Base-by-base conservation (phyloP, 1,140 invertebrate genomes). In the Aphelenchoides fujianensis region DNA sequence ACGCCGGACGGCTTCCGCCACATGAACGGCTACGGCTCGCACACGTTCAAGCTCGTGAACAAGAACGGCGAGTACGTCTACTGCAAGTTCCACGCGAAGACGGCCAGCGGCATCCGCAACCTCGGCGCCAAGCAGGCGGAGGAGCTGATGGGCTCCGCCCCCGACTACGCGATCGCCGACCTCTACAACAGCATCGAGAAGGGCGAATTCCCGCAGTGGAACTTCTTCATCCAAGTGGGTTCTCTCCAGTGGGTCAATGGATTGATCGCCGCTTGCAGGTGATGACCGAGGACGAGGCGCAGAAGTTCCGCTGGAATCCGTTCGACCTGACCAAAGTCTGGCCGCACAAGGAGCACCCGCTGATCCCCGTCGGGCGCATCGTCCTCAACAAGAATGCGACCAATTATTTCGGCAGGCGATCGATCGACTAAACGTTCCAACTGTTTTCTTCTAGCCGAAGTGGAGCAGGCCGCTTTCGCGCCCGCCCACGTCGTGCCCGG, bases 1-100 rank as follows among this genome's bases (percentile, higher is more conserved):
- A 94, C 92, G 71, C 94, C 94, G n/a, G 91, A 95, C 84, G 93
- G 93, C n/a, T 77, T 52, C 53, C 89, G 92, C 69, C 89, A 92
- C 82, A 97, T 97, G 94, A 92, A 97, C 84, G 93, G 94, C 27
- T 97, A 94, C 85, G 93, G 93, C 0, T 94, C 92, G 3, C 94
- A 97, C 85, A 96, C 94, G 2, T 97, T 94, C 84, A 95, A 95
- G 84, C 83, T 96, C 66, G 89, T 96, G 1, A 95, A 97, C 86
- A 88, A 87, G 12, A 86, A 91, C 66, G 89, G 90, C 2, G 89
- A 92, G 69, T 85, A 89, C 9, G 87, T 92, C 59, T 97, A 92
- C 85, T 92, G 91, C 73, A 97, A 96, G 88, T 97, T 96, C 88
- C 93, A 95, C 83, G 91, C 90, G 66, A 79, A 91, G 89, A 92